These are phyloP conservation scores for Palythoa heliodiscus DNA, from an alignment of 92 coral and sea anemone genomes.

Conservation along the genomic window DNA sequence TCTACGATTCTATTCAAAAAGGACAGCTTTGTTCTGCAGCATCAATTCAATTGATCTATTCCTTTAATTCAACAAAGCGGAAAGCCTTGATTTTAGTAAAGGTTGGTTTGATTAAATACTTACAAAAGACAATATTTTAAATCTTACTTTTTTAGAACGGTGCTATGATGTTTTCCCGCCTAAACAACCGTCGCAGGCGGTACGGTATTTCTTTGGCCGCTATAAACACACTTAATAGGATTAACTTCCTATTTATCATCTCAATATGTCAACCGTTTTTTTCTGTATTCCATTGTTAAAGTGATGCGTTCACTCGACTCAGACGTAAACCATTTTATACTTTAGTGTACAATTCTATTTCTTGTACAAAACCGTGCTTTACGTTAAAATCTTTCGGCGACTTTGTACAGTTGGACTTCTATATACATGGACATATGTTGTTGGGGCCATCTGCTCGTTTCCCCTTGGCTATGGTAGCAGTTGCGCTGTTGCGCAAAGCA, in stretches of 20 bases:
- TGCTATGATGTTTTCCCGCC: slow-evolving; percentile 28
- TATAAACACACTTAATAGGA: slow-evolving; percentile 82
- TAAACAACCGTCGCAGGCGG: slow-evolving; percentile 21
- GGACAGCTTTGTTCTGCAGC: slow-evolving; percentile 54
- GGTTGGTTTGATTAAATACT: not conserved
- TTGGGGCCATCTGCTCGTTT: slow-evolving; percentile 43
- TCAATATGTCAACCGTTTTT: slow-evolving; percentile 72
- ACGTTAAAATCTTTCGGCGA: not conserved
- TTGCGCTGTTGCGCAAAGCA: slow-evolving; percentile 38
- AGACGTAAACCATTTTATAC: not conserved
- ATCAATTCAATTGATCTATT: slow-evolving; percentile 54
- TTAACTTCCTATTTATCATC: slow-evolving; percentile 77
- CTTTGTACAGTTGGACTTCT: slow-evolving; percentile 19
- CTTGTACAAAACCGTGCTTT: slow-evolving; percentile 13
- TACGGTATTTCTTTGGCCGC: slow-evolving; percentile 47
- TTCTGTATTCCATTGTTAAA: slow-evolving; percentile 58
- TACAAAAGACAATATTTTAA: not conserved
- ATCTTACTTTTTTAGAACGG: not conserved
- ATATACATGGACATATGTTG: slow-evolving; percentile 39
- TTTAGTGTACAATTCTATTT: not conserved
- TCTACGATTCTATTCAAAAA: slow-evolving; percentile 62
- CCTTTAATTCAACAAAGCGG: not conserved
- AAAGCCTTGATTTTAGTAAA: slow-evolving; percentile 5
- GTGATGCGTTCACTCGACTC: slow-evolving; percentile 13
- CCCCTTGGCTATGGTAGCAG: slow-evolving; percentile 47